Percentiles rank a stretch among this genome's conserved stretches.
Conservation (phyloP, 2,113 vertebrate species). For the Bettongia penicillata region DNA sequence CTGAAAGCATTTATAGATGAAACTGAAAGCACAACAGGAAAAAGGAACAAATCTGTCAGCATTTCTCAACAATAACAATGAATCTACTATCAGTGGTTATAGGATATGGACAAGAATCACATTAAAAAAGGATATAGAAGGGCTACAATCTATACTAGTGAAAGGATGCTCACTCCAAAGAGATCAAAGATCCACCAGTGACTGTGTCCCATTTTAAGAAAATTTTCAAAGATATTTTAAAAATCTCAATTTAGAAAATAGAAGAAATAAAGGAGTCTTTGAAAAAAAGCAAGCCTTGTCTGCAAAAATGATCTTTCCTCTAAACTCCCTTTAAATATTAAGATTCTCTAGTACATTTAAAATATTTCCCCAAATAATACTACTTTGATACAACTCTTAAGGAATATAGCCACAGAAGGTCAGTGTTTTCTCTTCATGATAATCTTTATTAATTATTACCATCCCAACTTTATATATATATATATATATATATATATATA, state of each 20-base stretch:
- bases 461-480: not conserved
- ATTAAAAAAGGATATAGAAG: not conserved
- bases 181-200: not conserved
- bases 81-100: not conserved
- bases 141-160: not conserved
- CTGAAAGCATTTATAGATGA: not conserved
- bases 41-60: not conserved
- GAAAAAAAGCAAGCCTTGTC: not conserved
- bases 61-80: not conserved
- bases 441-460: not conserved
- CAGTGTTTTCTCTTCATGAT: not conserved
- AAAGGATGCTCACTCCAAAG: not conserved
- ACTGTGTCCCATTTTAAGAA: not conserved
- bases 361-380: not conserved
- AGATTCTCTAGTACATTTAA: not conserved
- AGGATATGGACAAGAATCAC: not conserved
- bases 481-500: no score
- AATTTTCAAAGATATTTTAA: not conserved
- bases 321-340: not conserved
- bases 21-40: not conserved
- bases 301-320: not conserved
- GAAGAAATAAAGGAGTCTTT: not conserved
- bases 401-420: not conserved
- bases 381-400: not conserved
- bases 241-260: not conserved